These are phyloP conservation scores for Heterotilapia buettikoferi DNA, from an alignment of 2,113 vertebrate genomes.

Conservation along the genomic window DNA sequence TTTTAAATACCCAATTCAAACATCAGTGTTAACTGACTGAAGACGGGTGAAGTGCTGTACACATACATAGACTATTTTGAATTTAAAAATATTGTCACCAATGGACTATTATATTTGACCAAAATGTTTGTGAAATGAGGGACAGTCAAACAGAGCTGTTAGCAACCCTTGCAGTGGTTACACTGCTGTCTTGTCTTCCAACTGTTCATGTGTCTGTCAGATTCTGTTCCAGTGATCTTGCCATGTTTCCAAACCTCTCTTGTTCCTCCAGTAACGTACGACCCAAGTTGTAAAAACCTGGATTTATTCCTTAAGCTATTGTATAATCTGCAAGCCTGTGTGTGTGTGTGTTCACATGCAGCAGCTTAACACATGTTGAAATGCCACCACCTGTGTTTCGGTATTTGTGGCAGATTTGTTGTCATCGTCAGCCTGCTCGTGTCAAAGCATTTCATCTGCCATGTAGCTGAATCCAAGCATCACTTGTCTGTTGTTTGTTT, in stretches of 20 bases:
- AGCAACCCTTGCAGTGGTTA: not conserved
- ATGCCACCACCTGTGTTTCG: slow-evolving; percentile 4
- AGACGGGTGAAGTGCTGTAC: not conserved
- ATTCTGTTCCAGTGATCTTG: not conserved
- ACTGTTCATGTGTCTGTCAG: not conserved
- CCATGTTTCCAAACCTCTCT: not conserved
- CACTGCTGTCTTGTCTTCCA: not conserved
- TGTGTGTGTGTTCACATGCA: not conserved
- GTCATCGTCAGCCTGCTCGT: not conserved
- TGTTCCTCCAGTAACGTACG: not conserved
- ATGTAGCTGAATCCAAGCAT: not conserved
- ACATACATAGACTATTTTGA: not conserved
- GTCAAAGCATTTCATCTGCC: not conserved
- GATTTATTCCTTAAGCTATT: not conserved
- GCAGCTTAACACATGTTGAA: not conserved
- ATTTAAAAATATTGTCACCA: not conserved
- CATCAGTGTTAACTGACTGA: not conserved
- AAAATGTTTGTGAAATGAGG: not conserved
- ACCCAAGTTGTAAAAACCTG: not conserved
- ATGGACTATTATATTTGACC: not conserved
- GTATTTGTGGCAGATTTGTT: slow-evolving; percentile 28
- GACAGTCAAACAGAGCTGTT: not conserved
- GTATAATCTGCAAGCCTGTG: not conserved
- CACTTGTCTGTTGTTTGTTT: not conserved
- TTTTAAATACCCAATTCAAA: not conserved